Conservation (phyloP, 2,888 invertebrate species). For the Augiades crinisus region DNA sequence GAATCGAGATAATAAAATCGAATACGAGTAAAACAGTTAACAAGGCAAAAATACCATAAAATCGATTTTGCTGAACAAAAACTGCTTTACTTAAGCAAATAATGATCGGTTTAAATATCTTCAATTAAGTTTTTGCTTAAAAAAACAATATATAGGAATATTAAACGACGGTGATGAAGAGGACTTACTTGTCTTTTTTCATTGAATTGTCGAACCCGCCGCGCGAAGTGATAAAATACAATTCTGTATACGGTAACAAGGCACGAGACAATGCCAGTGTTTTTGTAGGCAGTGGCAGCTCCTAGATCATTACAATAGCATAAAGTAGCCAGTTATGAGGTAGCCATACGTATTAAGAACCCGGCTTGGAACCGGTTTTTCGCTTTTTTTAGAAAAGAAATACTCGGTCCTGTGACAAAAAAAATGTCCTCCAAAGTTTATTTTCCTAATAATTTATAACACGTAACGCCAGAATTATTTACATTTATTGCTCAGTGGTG, state of each 20-base stretch:
- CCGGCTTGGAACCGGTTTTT: constrained; percentile 61
- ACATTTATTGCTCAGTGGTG: constrained; percentile 25
- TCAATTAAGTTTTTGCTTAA: background rate
- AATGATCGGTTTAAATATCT: background rate
- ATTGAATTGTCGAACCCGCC: constrained; percentile 31
- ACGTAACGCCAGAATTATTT: constrained; percentile 1
- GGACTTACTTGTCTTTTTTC: constrained; percentile 7
- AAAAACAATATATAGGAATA: background rate
- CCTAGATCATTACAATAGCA: constrained; percentile 78
- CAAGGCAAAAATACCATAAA: no score
- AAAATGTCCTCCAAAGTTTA: constrained; percentile 33
- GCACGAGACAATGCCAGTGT: constrained; percentile 68
- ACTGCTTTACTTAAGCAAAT: background rate
- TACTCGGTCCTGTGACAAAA: constrained; percentile 38
- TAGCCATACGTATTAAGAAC: constrained; percentile 60
- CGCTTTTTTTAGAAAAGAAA: constrained; percentile 61
- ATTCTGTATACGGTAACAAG: constrained; percentile 58
- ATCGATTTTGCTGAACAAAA: background rate
- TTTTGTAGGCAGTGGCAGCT: constrained; percentile 65
- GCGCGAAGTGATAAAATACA: constrained; percentile 65
- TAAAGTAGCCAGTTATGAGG: constrained; percentile 76
- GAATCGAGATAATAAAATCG: no score
- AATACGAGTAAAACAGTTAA: no score
- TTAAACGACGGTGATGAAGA: background rate
- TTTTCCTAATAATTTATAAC: background rate